Evolutionary conservation across 1,140 invertebrate genomes (phyloP), one percentile per base, ranked within the genome.

Genomic region (Leguminivora glycinivorella): DNA sequence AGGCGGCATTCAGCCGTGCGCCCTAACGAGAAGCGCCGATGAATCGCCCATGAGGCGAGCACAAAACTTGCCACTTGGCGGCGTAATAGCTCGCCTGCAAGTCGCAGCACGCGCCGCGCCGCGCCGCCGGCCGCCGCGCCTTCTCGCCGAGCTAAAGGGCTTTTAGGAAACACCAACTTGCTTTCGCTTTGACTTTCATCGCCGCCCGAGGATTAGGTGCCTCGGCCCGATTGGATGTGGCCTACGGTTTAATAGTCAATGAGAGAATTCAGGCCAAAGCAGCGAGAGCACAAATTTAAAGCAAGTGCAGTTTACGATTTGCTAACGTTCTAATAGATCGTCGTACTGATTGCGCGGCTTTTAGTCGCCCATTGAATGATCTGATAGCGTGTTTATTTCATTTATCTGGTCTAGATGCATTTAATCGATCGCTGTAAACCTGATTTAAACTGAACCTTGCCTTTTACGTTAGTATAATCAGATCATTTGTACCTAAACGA

Each of bases 21-120:
- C 79, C 70, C 77, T 87, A 89, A 89, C 85, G 83, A 88, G 88
- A 82, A 80, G 72, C 80, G 85, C 77, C 84, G 83, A 88, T 90
- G 89, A 90, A 88, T 90, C 88, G 84, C 77, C 84, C 83, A 87
- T 89, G 87, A 88, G 79, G 78, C 79, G 84, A 80, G 77, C 80
- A 89, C 84, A 89, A 91, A 90, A 90, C 87, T 91, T 85, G 80
- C 79, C 87, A 87, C 86, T 87, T 83, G 81, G 76, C 75, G 66
- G 70, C 34, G 72, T 89, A 87, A 89, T 88, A 75, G 82, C 78
- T 72, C 19, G 67, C 70, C 75, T 56, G 67, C 66, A 63, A 63
- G 58, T 67, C 63, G 68, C 72, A 72, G 74, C 74, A 73, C 72
- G 72, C 75, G 74, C 74, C 71, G 56, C 71, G 66, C 69, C 63